phyloP scores from a whole-genome alignment of 1,140 invertebrate genomes.

The Drosophila asahinai region DNA sequence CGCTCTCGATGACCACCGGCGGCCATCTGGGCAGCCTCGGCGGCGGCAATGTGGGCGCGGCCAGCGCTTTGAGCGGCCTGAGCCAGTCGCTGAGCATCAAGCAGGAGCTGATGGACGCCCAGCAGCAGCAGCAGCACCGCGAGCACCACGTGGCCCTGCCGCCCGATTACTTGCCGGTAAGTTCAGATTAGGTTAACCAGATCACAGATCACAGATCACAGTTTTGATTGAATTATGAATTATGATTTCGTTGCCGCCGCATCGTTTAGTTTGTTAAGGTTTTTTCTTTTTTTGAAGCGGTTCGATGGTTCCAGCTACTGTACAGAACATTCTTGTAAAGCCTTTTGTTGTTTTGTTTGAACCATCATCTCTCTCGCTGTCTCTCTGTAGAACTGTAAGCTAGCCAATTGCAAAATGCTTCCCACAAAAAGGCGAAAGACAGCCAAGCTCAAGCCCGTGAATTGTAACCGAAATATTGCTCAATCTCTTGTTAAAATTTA shows the following conservation, averaged over 20 bases:
- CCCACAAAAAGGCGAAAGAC: slow-evolving; percentile 18
- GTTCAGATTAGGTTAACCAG: slow-evolving; percentile 46
- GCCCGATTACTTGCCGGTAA: slow-evolving; percentile 85
- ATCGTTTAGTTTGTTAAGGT: slow-evolving; percentile 84
- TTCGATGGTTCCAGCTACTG: slow-evolving; percentile 84
- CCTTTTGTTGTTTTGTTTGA: slow-evolving; percentile 34
- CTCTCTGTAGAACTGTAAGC: slow-evolving; percentile 43
- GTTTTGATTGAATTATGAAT: slow-evolving; percentile 30
- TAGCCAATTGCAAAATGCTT: slow-evolving; percentile 80
- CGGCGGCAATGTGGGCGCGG: slow-evolving; percentile 77
- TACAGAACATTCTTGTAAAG: slow-evolving; percentile 51
- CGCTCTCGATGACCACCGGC: slow-evolving; percentile 78
- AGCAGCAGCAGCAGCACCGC: slow-evolving; percentile 81
- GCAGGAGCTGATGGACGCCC: slow-evolving; percentile 87
- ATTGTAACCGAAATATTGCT: slow-evolving; percentile 11
- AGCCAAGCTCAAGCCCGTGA: slow-evolving; percentile 36
- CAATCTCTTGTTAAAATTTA: slow-evolving; percentile 49
- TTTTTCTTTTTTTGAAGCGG: slow-evolving; percentile 86
- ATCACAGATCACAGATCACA: not conserved
- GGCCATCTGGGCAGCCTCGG: slow-evolving; percentile 74
- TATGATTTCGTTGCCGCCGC: slow-evolving; percentile 53
- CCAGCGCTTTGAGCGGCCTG: slow-evolving; percentile 74
- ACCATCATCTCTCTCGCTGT: slow-evolving; percentile 19
- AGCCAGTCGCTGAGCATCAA: slow-evolving; percentile 88
- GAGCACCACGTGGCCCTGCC: slow-evolving; percentile 80